Evolutionary conservation across 2,888 invertebrate species (phyloP).

Genomic region (Catotricha subobsoleta): DNA sequence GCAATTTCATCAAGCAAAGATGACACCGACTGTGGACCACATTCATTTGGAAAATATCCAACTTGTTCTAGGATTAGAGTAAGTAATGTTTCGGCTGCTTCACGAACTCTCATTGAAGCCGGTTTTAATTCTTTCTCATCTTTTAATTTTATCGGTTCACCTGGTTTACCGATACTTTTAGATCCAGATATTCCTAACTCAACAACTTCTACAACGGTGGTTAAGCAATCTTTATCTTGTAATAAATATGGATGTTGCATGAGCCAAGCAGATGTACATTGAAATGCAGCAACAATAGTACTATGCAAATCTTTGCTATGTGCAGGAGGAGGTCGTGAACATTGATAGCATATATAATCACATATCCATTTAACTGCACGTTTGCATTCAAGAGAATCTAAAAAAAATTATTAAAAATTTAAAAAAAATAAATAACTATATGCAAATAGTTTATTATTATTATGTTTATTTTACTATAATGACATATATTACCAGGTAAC

Average conservation of each 20-base stretch:
- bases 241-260: slow-evolving; percentile 77
- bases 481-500: too few species aligned
- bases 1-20: slow-evolving; percentile 78
- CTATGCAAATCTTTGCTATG: slow-evolving; percentile 91
- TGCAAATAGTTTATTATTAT: not conserved
- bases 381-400: slow-evolving; percentile 78
- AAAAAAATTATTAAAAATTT: too few species aligned
- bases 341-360: slow-evolving; percentile 92
- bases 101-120: slow-evolving; percentile 91
- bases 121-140: slow-evolving; percentile 93
- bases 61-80: slow-evolving; percentile 83
- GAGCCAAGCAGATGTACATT: slow-evolving; percentile 83
- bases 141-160: slow-evolving; percentile 79
- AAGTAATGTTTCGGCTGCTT: slow-evolving; percentile 88
- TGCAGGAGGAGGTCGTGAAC: slow-evolving; percentile 81
- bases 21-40: slow-evolving; percentile 66
- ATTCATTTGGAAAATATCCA: slow-evolving; percentile 68
- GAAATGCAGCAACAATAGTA: slow-evolving; percentile 81
- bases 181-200: slow-evolving; percentile 95
- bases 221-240: slow-evolving; percentile 79
- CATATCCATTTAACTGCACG: slow-evolving; percentile 94
- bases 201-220: slow-evolving; percentile 87
- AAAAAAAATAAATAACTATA: slow-evolving; percentile 1
- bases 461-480: slow-evolving; percentile 10
- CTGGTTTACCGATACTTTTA: slow-evolving; percentile 72